Conservation (phyloP, 2,113 vertebrate species). For the Thalassoma bifasciatum region DNA sequence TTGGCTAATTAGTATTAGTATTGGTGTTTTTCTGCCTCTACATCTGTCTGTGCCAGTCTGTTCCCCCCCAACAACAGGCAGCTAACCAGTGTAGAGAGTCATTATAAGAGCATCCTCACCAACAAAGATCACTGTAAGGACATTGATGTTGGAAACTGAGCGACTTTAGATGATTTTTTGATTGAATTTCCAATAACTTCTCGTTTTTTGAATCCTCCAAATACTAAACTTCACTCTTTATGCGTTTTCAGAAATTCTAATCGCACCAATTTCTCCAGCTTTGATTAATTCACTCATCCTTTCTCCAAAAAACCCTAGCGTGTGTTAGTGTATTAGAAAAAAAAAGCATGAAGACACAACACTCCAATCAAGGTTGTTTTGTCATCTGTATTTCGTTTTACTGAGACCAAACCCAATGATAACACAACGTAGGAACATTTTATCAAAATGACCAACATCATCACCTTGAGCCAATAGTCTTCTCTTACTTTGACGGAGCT, state of each 20-base stretch:
- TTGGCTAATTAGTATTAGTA: no score
- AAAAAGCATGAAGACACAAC: not conserved
- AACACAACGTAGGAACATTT: conserved; percentile 27
- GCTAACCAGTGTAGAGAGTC: no score
- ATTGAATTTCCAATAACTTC: no score
- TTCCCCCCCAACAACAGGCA: no score
- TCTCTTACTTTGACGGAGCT: conserved; percentile 3
- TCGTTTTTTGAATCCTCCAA: not conserved
- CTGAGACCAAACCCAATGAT: not conserved
- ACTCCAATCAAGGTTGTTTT: not conserved
- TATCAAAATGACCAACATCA: conserved; percentile 3
- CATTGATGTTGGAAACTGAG: no score
- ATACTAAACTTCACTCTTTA: not conserved
- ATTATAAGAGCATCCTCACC: no score
- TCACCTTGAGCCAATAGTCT: conserved; percentile 19
- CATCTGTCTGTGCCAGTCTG: not conserved
- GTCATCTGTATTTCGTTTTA: conserved; percentile 21
- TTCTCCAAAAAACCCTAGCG: not conserved
- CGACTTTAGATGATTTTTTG: no score
- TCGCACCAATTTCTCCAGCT: no score
- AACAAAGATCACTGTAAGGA: no score
- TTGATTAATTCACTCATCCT: not conserved
- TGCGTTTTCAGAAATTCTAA: not conserved
- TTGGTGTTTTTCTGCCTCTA: no score
- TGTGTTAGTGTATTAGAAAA: not conserved